Conservation (phyloP, 1,140 invertebrate species). For the Aethina tumida region DNA sequence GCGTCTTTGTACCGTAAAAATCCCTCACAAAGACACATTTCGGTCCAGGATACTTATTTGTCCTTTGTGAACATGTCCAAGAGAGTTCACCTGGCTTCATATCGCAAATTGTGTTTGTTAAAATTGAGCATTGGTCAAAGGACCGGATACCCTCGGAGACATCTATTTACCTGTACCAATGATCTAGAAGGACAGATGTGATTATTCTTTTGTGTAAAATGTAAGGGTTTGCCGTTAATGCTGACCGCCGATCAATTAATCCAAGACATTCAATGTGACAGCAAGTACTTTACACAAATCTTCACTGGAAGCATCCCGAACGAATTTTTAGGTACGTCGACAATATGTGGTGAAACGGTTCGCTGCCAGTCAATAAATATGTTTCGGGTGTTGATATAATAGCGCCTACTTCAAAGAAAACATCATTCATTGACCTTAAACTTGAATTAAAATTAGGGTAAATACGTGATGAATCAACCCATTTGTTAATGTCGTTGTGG, state of each 20-base stretch:
- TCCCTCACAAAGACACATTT: slow-evolving; percentile 2
- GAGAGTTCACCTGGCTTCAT: slow-evolving; percentile 5
- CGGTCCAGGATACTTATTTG: slow-evolving; percentile 1
- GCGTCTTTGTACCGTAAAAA: slow-evolving; percentile 4
- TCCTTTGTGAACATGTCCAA: background rate
- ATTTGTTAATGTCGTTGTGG: too few relatives aligned
- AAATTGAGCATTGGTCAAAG: slow-evolving; percentile 5
- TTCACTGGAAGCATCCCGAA: too few relatives aligned
- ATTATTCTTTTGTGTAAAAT: background rate
- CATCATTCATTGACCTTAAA: too few relatives aligned
- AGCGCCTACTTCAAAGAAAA: too few relatives aligned
- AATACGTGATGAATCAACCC: too few relatives aligned
- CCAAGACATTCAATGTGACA: too few relatives aligned
- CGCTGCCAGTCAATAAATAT: too few relatives aligned
- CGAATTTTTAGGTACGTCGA: too few relatives aligned
- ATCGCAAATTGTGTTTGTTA: slow-evolving; percentile 9
- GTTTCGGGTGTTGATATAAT: too few relatives aligned
- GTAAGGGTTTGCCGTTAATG: background rate
- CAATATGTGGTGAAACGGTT: too few relatives aligned
- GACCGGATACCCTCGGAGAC: slow-evolving; percentile 5
- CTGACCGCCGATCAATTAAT: background rate
- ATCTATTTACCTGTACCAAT: background rate
- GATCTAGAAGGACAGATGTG: slow-evolving; percentile 7
- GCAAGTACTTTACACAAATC: too few relatives aligned
- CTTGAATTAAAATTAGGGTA: too few relatives aligned